A percentile compares a stretch with the other conserved stretches of the same genome.
Evolutionary conservation across 2,113 vertebrate genomes (phyloP).

Genomic region (Paedocypris sp.): DNA sequence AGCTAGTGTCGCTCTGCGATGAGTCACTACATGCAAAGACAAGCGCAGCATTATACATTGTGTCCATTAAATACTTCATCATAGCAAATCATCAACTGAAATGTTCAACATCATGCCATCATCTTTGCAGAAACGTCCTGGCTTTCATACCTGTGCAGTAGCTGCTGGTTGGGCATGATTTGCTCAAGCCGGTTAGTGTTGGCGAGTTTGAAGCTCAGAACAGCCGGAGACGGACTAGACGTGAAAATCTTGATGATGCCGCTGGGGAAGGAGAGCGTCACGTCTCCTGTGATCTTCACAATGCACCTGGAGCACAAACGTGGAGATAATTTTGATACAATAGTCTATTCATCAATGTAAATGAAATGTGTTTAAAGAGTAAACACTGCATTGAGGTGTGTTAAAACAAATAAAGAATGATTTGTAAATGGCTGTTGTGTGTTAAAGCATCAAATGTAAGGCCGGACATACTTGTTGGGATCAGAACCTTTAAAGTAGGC

Average conservation of each 20-base stretch:
- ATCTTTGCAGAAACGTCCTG: not conserved
- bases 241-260: constrained; percentile 97
- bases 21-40: constrained; percentile 66
- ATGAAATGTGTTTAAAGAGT: not conserved
- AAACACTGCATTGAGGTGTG: not conserved
- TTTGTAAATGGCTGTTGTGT: no score
- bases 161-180: constrained; percentile 86
- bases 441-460: not conserved
- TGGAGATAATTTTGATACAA: no score
- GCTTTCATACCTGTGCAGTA: constrained; percentile 76
- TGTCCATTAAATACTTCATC: no score
- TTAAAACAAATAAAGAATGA: no score
- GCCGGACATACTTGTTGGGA: constrained; percentile 82
- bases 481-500: constrained; percentile 99
- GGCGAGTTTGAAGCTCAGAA: constrained; percentile 85
- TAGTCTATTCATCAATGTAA: no score
- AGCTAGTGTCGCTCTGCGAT: constrained; percentile 80
- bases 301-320: constrained; percentile 69
- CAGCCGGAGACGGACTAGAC: constrained; percentile 79
- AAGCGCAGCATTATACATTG: constrained; percentile 28
- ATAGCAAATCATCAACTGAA: no score
- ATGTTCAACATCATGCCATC: not conserved
- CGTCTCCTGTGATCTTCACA: constrained; percentile 95
- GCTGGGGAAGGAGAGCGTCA: constrained; percentile 92
- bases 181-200: constrained; percentile 85